Evolutionary conservation across 2,113 vertebrate genomes (phyloP).

Genomic region (Cariama cristata): DNA sequence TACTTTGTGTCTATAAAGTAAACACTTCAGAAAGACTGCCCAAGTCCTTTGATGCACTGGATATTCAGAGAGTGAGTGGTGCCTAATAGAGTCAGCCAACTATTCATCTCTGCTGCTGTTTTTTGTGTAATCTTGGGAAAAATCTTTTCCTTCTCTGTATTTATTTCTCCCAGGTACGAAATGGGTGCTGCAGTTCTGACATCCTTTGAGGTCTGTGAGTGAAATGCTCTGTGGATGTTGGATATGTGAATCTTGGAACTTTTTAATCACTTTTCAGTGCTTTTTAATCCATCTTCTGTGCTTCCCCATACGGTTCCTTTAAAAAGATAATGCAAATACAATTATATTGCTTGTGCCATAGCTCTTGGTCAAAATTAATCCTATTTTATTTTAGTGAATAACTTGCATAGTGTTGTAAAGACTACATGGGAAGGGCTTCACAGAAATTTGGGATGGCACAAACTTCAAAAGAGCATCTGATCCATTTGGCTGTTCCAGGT

Average conservation of each 20-base stretch:
- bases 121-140: background rate
- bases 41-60: background rate
- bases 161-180: background rate
- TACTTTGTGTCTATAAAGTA: background rate
- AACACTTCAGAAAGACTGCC: background rate
- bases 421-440: fast-evolving
- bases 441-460: background rate
- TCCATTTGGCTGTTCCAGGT: background rate
- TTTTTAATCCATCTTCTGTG: background rate
- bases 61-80: background rate
- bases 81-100: background rate
- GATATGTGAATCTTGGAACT: background rate
- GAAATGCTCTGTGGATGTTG: background rate
- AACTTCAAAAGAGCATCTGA: background rate
- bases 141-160: background rate
- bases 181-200: background rate
- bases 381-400: background rate
- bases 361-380: background rate
- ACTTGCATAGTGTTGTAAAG: background rate
- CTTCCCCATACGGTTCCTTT: background rate
- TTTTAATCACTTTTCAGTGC: background rate
- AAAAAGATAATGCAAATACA: background rate
- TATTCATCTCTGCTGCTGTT: background rate
- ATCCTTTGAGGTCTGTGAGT: background rate
- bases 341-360: background rate